These are phyloP conservation scores for Gortyna flavago DNA, from an alignment of 2,888 invertebrate species.

Conservation along the genomic window DNA sequence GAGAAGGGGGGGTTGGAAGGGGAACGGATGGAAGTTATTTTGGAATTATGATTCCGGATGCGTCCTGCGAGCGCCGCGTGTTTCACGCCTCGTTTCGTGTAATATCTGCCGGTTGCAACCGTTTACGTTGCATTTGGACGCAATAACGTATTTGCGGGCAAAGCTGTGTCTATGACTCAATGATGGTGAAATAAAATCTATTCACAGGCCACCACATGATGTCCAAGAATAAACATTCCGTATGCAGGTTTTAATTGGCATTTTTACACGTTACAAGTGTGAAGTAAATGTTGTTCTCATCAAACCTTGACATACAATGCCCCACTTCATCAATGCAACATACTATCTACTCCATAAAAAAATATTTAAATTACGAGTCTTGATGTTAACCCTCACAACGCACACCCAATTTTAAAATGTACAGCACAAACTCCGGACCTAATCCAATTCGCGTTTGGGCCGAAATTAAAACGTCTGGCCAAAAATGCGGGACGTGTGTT, in stretches of 20 bases:
- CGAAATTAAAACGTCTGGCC: conserved; percentile 88
- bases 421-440: conserved; percentile 66
- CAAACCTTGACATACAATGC: conserved; percentile 53
- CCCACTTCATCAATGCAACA: conserved; percentile 40
- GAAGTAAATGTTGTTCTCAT: conserved; percentile 35
- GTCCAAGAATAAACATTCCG: conserved; percentile 19
- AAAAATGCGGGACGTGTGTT: conserved; percentile 89
- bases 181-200: conserved; percentile 41
- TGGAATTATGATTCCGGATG: conserved; percentile 90
- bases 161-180: conserved; percentile 57
- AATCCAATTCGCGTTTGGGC: conserved; percentile 76
- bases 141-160: conserved; percentile 72
- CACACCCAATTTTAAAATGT: conserved; percentile 66
- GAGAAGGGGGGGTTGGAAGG: conserved; percentile 73
- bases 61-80: conserved; percentile 85
- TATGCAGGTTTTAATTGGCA: conserved; percentile 41
- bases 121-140: conserved; percentile 79
- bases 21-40: conserved; percentile 87
- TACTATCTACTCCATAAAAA: conserved; percentile 53
- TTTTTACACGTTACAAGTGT: conserved; percentile 41
- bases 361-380: conserved; percentile 56
- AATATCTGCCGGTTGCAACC: conserved; percentile 84
- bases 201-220: conserved; percentile 17
- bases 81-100: conserved; percentile 88
- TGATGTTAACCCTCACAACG: conserved; percentile 58